Percentiles rank a stretch among this genome's conserved stretches.
These are phyloP conservation scores for Hylia prasina DNA, from an alignment of 2,113 vertebrate species.

Conservation along the genomic window DNA sequence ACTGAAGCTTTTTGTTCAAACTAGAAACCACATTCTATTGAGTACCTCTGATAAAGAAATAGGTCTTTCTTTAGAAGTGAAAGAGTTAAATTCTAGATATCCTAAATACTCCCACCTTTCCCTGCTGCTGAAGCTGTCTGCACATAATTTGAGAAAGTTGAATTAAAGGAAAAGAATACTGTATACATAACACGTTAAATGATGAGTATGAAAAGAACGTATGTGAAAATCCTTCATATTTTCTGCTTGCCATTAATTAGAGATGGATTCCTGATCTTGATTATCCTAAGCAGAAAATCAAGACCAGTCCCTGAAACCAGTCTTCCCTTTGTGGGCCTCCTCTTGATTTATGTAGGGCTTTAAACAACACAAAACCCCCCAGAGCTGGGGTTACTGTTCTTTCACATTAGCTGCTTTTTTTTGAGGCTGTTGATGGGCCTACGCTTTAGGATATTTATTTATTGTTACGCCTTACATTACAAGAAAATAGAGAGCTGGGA, in stretches of 20 bases:
- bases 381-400: conserved; percentile 30
- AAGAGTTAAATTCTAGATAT: conserved; percentile 45
- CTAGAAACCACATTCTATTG: background rate
- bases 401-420: conserved; percentile 19
- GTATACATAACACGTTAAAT: conserved; percentile 43
- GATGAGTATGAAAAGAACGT: conserved; percentile 70
- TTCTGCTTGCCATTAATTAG: conserved; percentile 78
- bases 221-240: conserved; percentile 54
- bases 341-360: conserved; percentile 66
- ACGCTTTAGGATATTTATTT: conserved; percentile 33
- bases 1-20: background rate
- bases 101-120: conserved; percentile 22
- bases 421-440: conserved; percentile 23
- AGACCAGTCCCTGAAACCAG: conserved; percentile 59
- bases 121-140: conserved; percentile 47
- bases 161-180: conserved; percentile 45
- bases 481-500: conserved; percentile 24
- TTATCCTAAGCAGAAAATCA: conserved; percentile 68
- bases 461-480: background rate
- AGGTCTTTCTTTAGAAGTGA: background rate
- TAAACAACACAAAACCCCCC: conserved; percentile 31
- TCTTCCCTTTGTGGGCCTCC: conserved; percentile 60
- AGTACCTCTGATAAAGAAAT: background rate
- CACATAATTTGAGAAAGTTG: conserved; percentile 31
- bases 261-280: conserved; percentile 74